Percentiles rank a stretch among this genome's conserved stretches.
phyloP scores from a whole-genome alignment of 2,797 vertebrate species.

The Alcedo atthis region DNA sequence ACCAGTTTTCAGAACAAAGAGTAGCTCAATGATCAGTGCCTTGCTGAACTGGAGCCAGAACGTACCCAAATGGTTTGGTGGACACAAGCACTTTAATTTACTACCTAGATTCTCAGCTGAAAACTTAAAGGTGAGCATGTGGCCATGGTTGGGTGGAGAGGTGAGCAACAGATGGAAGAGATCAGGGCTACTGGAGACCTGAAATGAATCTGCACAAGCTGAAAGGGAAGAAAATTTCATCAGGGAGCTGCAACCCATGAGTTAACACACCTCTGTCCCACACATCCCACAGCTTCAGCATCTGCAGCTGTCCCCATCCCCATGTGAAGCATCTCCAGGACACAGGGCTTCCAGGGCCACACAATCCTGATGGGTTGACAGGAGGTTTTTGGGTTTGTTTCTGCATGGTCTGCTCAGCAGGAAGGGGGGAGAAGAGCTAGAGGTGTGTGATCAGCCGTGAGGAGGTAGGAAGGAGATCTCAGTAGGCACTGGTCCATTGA shows the following conservation, averaged over 20 bases:
- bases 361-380: not conserved
- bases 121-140: not conserved
- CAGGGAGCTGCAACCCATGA: not conserved
- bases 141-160: accelerated
- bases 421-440: accelerated
- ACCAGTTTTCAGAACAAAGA: not conserved
- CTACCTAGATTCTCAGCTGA: not conserved
- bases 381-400: not conserved
- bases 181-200: not conserved
- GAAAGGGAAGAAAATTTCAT: not conserved
- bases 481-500: accelerated
- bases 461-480: not conserved
- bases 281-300: not conserved
- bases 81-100: not conserved
- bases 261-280: not conserved
- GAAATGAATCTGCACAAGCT: not conserved
- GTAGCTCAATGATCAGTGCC: not conserved
- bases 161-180: not conserved
- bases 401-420: not conserved
- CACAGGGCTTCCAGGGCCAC: not conserved
- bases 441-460: accelerated
- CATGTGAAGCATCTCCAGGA: not conserved
- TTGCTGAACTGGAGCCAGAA: not conserved
- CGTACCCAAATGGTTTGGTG: not conserved
- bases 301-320: not conserved